A percentile compares a stretch with the other conserved stretches of the same genome.
phyloP scores from a whole-genome alignment of 2,888 invertebrate genomes.

The Glaucopsyche alexis region DNA sequence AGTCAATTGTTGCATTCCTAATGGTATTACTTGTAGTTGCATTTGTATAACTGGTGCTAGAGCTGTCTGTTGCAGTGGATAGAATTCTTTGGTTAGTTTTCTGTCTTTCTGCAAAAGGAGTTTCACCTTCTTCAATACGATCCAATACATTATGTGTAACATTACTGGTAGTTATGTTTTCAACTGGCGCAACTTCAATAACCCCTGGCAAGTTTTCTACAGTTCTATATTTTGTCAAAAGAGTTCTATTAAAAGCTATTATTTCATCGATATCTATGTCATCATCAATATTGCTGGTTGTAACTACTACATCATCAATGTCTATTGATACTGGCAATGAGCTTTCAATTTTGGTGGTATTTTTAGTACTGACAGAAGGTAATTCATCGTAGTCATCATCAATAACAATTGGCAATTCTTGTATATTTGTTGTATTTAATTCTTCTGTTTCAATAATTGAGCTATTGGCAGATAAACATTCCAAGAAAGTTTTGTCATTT shows the following conservation, averaged over 20 bases:
- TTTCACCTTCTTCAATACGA: neutral
- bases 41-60: neutral
- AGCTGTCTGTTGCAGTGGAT: neutral
- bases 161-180: constrained; percentile 1
- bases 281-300: constrained; percentile 44
- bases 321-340: neutral
- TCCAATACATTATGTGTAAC: neutral
- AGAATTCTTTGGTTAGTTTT: neutral
- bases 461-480: constrained; percentile 39
- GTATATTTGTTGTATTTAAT: constrained; percentile 1
- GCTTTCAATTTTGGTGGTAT: neutral
- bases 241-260: constrained; percentile 46
- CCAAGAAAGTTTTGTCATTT: constrained; percentile 52
- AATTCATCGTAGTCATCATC: constrained; percentile 39
- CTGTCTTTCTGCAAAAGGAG: neutral
- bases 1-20: neutral
- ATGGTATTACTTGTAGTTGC: neutral
- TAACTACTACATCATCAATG: constrained; percentile 39
- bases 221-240: constrained; percentile 39
- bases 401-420: constrained; percentile 37
- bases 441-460: neutral
- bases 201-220: neutral
- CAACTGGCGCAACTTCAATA: constrained; percentile 28
- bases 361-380: constrained; percentile 18
- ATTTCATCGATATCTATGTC: constrained; percentile 44